A percentile compares a stretch with the other conserved stretches of the same genome.
Conservation (phyloP, 2,113 vertebrate genomes). For the Lucifuga dentata region DNA sequence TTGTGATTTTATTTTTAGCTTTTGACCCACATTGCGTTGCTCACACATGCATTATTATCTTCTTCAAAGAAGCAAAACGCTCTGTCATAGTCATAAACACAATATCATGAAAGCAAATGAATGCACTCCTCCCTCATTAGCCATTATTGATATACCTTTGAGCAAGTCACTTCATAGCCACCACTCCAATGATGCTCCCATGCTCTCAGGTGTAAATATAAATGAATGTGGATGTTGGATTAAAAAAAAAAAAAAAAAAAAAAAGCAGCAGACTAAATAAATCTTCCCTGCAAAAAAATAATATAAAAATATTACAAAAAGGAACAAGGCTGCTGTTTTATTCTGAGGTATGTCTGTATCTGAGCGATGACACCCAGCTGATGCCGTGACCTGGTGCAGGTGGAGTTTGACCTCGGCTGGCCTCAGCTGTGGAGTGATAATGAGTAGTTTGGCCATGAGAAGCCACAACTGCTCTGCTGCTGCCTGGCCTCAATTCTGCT, state of each 20-base stretch:
- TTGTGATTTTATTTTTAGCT: too few relatives aligned
- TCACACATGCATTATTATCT: slow-evolving; percentile 21
- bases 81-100: slow-evolving; percentile 20
- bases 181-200: slow-evolving; percentile 16
- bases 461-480: slow-evolving; percentile 36
- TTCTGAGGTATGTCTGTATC: slow-evolving; percentile 15
- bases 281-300: slow-evolving; percentile 10
- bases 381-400: slow-evolving; percentile 45
- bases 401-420: slow-evolving; percentile 55
- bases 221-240: background rate
- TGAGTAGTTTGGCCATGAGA: slow-evolving; percentile 36
- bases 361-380: slow-evolving; percentile 7
- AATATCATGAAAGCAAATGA: too few relatives aligned
- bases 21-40: background rate
- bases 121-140: slow-evolving; percentile 18
- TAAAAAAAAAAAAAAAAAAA: too few relatives aligned
- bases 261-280: background rate
- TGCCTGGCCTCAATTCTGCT: slow-evolving; percentile 21
- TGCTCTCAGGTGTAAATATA: slow-evolving; percentile 21
- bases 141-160: slow-evolving; percentile 28
- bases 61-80: slow-evolving; percentile 10
- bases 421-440: slow-evolving; percentile 32
- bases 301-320: background rate
- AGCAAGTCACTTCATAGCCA: slow-evolving; percentile 38
- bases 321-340: slow-evolving; percentile 6